Evolutionary conservation across 2,888 invertebrate genomes (phyloP).

Genomic region (Dyspetes luteomarginatus): DNA sequence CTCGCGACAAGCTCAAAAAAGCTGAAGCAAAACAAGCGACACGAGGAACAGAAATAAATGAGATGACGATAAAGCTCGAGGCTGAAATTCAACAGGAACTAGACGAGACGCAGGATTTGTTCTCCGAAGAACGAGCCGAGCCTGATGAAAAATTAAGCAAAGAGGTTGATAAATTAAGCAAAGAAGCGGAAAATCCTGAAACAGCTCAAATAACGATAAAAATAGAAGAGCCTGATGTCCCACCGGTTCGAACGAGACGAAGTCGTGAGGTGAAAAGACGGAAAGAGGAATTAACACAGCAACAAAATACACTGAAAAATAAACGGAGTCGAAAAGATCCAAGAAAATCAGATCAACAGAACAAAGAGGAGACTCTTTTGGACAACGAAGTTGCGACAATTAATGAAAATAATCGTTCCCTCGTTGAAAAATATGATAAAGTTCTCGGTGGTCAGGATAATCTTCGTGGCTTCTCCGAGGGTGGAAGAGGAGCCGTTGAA

Average conservation of each 20-base stretch:
- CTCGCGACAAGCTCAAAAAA: slow-evolving; percentile 75
- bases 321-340: slow-evolving; percentile 72
- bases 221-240: slow-evolving; percentile 69
- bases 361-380: slow-evolving; percentile 79
- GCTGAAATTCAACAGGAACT: slow-evolving; percentile 49
- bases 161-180: slow-evolving; percentile 70
- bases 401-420: slow-evolving; percentile 79
- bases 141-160: slow-evolving; percentile 64
- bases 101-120: slow-evolving; percentile 41
- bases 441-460: slow-evolving; percentile 67
- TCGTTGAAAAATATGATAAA: slow-evolving; percentile 71
- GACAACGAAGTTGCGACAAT: slow-evolving; percentile 82
- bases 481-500: slow-evolving; percentile 65
- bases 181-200: slow-evolving; percentile 81
- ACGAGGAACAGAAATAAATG: slow-evolving; percentile 58
- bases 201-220: slow-evolving; percentile 82
- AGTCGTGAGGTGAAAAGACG: slow-evolving; percentile 77
- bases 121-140: slow-evolving; percentile 52
- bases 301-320: slow-evolving; percentile 65
- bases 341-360: slow-evolving; percentile 76
- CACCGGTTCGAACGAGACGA: slow-evolving; percentile 75
- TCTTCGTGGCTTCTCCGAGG: slow-evolving; percentile 78
- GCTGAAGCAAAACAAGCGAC: slow-evolving; percentile 66
- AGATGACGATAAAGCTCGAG: slow-evolving; percentile 64
- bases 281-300: slow-evolving; percentile 70